Evolutionary conservation across 2,888 invertebrate species (phyloP), one percentile per base, ranked within the genome.

Genomic region (Archips crataeganus): DNA sequence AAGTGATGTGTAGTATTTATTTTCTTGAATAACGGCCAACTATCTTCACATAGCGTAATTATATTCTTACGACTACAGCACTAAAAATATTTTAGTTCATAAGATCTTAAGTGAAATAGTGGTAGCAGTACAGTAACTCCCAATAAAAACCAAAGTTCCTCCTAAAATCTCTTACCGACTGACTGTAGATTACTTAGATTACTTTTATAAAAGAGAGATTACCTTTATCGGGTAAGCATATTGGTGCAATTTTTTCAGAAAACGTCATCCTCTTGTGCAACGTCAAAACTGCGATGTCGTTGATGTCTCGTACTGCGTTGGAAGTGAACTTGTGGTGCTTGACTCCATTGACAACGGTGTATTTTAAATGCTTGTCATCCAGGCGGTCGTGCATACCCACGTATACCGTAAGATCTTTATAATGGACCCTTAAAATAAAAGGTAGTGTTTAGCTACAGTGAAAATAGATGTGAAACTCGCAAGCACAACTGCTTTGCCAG

Each of bases 281-380:
- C 6, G 92, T 95, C 11, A 96, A 83, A 8, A 96, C 85, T 0
- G 95, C 95, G 32, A 96, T 95, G 78, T 96, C 96, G 75, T 95
- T 95, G 62, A 94, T 94, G 69, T 95, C 95, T 71, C 95, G 88
- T 0, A 95, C 90, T 11, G 93, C 92, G 75, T 95, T 94, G 0
- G 95, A 95, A 0, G 93, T 93, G 79, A 95, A 95, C 13, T 85
- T 80, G 0, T 93, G 92, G 77, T 95, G 95, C 73, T 95, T 90
- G 13, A 94, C 83, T 1, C 92, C 89, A 10, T 89, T 82, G 2
- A 78, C 75, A 0, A 94, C 79, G 1, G 79, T 84, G 15, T 88
- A 70, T 0, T 87, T 84, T 1, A 84, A 82, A 71, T 86, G 90
- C 0, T 87, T 65, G 3, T 80, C 79, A 32, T 92, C 90, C 68